Percentiles rank a stretch among this genome's conserved stretches.
Conservation (phyloP, 2,797 vertebrate species). For the Oryzias dopingdopingensis region DNA sequence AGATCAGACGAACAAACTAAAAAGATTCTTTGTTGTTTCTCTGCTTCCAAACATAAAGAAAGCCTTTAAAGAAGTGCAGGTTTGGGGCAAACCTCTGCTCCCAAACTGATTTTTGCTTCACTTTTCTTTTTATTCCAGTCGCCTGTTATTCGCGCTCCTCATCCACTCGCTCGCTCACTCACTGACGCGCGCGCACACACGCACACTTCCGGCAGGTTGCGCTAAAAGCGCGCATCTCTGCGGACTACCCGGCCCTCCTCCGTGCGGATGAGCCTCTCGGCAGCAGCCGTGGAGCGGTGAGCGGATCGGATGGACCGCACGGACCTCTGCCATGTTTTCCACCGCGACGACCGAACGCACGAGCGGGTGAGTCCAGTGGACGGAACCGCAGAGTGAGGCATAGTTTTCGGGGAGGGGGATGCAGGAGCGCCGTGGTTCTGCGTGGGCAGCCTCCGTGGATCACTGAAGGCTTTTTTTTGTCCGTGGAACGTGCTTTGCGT, state of each 20-base stretch:
- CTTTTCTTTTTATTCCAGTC: neutral
- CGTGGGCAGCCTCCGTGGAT: no score
- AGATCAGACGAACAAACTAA: neutral
- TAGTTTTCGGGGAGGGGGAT: neutral
- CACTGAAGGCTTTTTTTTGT: no score
- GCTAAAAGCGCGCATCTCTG: slow-evolving; percentile 9
- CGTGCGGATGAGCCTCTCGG: neutral
- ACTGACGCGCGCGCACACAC: neutral
- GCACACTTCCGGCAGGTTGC: slow-evolving; percentile 9
- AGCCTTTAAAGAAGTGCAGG: no score
- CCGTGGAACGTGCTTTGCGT: no score
- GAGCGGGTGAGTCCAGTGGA: neutral
- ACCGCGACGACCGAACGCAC: neutral
- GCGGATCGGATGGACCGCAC: neutral
- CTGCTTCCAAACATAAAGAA: neutral
- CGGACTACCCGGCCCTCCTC: slow-evolving; percentile 1
- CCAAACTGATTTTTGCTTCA: neutral
- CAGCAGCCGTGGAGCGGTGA: slow-evolving; percentile 1
- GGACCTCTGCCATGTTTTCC: no score
- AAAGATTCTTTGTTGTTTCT: neutral
- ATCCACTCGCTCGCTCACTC: neutral
- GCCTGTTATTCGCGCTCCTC: no score
- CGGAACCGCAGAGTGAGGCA: neutral
- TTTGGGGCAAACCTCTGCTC: no score
- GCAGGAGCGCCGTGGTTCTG: no score